These are phyloP conservation scores for Himalopsyche japonica DNA, from an alignment of 2,888 invertebrate species.

Conservation along the genomic window DNA sequence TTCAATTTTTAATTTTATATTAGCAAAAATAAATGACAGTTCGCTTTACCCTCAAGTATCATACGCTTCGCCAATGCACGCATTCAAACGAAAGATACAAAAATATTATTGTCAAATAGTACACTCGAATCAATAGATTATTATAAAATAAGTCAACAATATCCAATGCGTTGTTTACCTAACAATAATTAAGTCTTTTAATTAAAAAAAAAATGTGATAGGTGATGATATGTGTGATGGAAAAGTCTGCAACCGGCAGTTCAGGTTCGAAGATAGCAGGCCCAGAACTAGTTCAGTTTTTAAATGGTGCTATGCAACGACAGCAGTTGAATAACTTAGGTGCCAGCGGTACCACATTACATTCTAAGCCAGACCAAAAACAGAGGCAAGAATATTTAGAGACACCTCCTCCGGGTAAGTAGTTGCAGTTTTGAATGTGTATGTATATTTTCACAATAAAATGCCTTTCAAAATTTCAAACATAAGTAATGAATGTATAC, in stretches of 20 bases:
- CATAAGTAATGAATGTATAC: background rate
- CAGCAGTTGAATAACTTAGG: slow-evolving; percentile 74
- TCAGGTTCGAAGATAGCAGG: slow-evolving; percentile 72
- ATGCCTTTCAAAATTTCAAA: background rate
- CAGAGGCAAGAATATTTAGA: slow-evolving; percentile 87
- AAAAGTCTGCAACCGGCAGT: slow-evolving; percentile 66
- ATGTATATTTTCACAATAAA: background rate
- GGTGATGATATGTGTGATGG: slow-evolving; percentile 70
- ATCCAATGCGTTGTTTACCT: no score
- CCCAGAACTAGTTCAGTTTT: slow-evolving; percentile 69
- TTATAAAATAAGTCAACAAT: no score
- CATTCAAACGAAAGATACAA: no score
- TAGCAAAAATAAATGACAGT: no score
- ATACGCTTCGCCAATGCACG: no score
- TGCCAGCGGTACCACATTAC: slow-evolving; percentile 70
- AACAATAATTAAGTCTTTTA: no score
- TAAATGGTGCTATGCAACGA: slow-evolving; percentile 72
- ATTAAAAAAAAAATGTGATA: slow-evolving; percentile 4
- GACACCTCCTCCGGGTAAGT: slow-evolving; percentile 78
- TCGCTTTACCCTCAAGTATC: no score
- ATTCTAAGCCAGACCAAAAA: slow-evolving; percentile 76
- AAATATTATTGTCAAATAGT: no score
- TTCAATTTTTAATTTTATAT: no score
- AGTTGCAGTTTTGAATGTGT: background rate
- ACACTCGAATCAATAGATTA: no score